A percentile compares a stretch with the other conserved stretches of the same genome.
Evolutionary conservation across 2,888 invertebrate species (phyloP).

Genomic region (Lydus trimaculatus): DNA sequence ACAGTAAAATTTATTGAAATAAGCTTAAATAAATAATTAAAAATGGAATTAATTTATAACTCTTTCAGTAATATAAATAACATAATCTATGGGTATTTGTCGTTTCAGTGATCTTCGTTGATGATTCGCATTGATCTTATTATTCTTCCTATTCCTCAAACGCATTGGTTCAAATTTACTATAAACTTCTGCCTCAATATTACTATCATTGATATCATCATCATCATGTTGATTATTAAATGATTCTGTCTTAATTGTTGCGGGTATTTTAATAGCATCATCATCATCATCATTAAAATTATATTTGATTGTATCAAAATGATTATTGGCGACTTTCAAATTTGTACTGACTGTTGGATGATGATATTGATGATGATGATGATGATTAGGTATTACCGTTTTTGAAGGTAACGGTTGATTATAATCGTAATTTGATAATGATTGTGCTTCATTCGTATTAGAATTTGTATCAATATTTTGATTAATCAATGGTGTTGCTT

Average conservation of each 20-base stretch:
- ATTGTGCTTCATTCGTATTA: too few relatives aligned
- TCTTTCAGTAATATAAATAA: not conserved
- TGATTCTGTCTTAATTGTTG: not conserved
- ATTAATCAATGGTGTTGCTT: not conserved
- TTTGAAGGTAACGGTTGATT: too few relatives aligned
- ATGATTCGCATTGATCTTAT: not conserved
- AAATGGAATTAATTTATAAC: not conserved
- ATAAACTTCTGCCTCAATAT: not conserved
- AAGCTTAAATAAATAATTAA: not conserved
- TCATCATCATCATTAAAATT: not conserved
- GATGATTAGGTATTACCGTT: too few relatives aligned
- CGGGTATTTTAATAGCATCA: not conserved
- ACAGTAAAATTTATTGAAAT: not conserved
- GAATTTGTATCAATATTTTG: not conserved
- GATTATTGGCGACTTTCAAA: too few relatives aligned
- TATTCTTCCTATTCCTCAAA: not conserved
- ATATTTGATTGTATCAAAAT: too few relatives aligned
- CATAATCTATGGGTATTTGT: not conserved
- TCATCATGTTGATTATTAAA: not conserved
- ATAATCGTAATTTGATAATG: too few relatives aligned
- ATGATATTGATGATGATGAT: too few relatives aligned
- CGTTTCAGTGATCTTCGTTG: not conserved
- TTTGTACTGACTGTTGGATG: too few relatives aligned
- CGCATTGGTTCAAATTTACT: not conserved
- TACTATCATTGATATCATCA: not conserved